Percentiles rank a stretch among this genome's conserved stretches.
These are phyloP conservation scores for Sebastes steindachneri DNA, from an alignment of 2,797 vertebrate genomes.

Conservation along the genomic window DNA sequence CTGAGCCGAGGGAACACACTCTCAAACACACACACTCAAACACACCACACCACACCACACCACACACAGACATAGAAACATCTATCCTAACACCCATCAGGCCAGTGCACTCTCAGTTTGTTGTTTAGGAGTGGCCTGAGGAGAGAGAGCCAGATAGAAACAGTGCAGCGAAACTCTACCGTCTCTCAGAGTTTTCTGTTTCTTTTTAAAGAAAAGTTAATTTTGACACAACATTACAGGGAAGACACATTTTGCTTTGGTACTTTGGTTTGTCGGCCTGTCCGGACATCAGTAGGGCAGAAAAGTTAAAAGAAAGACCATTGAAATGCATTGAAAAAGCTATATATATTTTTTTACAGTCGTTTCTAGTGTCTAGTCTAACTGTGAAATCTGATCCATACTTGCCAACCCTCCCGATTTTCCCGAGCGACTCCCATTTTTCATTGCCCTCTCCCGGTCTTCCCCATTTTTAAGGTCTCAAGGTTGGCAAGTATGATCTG, in stretches of 20 bases:
- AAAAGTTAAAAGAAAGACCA: not conserved
- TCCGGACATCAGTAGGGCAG: not conserved
- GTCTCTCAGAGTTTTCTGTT: not conserved
- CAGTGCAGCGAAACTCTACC: not conserved
- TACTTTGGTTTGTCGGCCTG: not conserved
- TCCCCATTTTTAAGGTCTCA: no score
- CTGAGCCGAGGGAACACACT: constrained; percentile 41
- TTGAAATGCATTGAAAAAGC: not conserved
- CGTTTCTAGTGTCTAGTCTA: no score
- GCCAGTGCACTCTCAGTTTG: constrained; percentile 35
- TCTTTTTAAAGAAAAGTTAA: constrained; percentile 27
- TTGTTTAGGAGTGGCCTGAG: constrained; percentile 47
- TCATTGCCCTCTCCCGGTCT: no score
- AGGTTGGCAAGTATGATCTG: no score
- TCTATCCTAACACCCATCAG: constrained; percentile 34
- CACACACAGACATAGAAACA: constrained; percentile 13
- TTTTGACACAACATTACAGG: not conserved
- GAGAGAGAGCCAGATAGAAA: constrained; percentile 5
- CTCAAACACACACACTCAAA: constrained; percentile 14
- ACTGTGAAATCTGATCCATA: no score
- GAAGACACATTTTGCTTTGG: not conserved
- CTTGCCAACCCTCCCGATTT: no score
- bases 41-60: not conserved
- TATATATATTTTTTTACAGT: not conserved
- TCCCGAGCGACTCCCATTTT: no score